phyloP scores from a whole-genome alignment of 2,113 vertebrate genomes.

The Chaenogobius annularis region DNA sequence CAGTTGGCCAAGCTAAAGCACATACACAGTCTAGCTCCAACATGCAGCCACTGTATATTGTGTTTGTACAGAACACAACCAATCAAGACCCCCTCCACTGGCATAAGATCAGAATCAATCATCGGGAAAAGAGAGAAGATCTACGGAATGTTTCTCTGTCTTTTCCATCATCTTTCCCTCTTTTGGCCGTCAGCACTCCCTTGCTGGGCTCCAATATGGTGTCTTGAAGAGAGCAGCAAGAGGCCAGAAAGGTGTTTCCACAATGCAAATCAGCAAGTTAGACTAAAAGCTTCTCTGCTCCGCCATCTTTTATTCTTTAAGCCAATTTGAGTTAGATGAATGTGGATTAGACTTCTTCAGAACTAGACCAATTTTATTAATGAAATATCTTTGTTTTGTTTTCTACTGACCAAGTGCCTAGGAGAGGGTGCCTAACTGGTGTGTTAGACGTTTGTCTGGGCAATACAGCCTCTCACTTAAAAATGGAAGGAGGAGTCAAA shows the following conservation, averaged over 20 bases:
- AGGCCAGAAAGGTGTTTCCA: constrained; percentile 19
- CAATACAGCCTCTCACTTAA: constrained; percentile 23
- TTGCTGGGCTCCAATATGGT: constrained; percentile 69
- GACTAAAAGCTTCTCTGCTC: not conserved
- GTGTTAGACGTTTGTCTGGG: constrained; percentile 29
- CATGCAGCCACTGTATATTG: constrained; percentile 52
- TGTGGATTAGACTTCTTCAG: not conserved
- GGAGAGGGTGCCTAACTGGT: constrained; percentile 23
- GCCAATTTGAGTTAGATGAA: not conserved
- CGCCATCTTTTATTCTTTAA: not conserved
- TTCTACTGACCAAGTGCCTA: constrained; percentile 39
- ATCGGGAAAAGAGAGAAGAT: constrained; percentile 13
- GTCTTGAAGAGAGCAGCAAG: constrained; percentile 40
- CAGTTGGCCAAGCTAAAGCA: constrained; percentile 19
- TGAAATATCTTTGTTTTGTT: not conserved
- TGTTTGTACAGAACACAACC: constrained; percentile 44
- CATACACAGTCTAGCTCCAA: constrained; percentile 42
- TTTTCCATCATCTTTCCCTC: constrained; percentile 33
- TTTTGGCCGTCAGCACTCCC: constrained; percentile 54
- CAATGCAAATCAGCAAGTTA: not conserved
- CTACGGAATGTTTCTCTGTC: constrained; percentile 25
- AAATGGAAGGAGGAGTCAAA: constrained; percentile 42
- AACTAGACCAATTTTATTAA: not conserved
- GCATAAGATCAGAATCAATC: constrained; percentile 19
- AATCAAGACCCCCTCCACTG: constrained; percentile 47